Conservation (phyloP, 2,113 vertebrate genomes). For the Rhombomys opimus region DNA sequence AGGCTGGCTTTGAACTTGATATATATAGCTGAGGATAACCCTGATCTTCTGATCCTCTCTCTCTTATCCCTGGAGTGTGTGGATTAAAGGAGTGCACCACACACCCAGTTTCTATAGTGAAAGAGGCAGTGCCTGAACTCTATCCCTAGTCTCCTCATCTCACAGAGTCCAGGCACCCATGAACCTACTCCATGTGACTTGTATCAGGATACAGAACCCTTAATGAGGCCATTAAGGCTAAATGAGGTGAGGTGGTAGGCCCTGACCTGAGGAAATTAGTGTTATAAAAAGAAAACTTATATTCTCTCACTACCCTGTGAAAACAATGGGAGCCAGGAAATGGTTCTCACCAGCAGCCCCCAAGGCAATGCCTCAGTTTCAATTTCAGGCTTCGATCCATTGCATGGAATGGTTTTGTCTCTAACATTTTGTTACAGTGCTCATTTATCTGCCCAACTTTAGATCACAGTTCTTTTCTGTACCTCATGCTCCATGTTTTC, state of each 20-base stretch:
- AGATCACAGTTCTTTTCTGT: neutral
- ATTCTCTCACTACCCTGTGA: neutral
- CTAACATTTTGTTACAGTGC: neutral
- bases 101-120: neutral
- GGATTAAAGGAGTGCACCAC: neutral
- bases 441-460: neutral
- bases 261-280: neutral
- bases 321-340: neutral
- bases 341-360: neutral
- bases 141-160: neutral
- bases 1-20: neutral
- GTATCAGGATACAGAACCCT: neutral
- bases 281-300: neutral
- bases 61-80: neutral
- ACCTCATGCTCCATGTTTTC: neutral
- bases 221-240: neutral
- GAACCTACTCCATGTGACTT: neutral
- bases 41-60: neutral
- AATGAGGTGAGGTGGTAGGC: neutral
- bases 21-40: neutral
- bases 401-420: neutral
- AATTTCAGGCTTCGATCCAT: neutral
- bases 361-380: neutral
- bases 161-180: neutral
- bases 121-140: neutral